phyloP scores from a whole-genome alignment of 2,888 invertebrate species.

The Heterodera filipjevi region DNA sequence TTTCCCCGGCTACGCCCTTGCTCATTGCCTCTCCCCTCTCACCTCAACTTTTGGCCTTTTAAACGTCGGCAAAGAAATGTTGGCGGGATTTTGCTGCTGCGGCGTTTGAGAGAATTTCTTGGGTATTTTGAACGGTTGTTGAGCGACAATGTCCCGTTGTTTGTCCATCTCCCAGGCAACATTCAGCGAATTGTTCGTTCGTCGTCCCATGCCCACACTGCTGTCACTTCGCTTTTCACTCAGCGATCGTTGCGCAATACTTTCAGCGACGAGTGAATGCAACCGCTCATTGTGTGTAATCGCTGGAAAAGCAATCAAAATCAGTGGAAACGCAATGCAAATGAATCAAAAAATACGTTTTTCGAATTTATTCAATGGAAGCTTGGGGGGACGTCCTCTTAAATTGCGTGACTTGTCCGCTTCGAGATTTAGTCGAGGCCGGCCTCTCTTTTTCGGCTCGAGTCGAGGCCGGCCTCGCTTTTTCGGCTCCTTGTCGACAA shows the following conservation, averaged over 20 bases:
- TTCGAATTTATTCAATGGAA: neutral
- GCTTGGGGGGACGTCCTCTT: neutral
- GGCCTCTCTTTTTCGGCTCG: too few relatives aligned
- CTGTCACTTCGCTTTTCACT: neutral
- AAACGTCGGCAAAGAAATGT: neutral
- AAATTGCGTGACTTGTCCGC: neutral
- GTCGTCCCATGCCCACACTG: neutral
- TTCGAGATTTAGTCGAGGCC: neutral
- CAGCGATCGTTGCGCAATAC: constrained; percentile 1
- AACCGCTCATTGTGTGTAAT: constrained; percentile 18
- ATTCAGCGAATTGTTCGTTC: constrained; percentile 23
- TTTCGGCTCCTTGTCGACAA: neutral
- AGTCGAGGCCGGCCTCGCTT: constrained; percentile 22
- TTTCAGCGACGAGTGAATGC: constrained; percentile 17
- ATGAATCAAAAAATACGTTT: neutral
- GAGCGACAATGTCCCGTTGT: neutral
- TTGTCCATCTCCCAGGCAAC: neutral
- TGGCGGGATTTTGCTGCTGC: neutral
- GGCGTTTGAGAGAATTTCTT: neutral
- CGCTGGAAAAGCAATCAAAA: neutral
- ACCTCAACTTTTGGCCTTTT: neutral
- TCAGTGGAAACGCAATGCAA: neutral
- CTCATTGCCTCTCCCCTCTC: too few relatives aligned
- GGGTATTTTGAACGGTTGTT: neutral
- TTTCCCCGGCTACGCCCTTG: too few relatives aligned